Evolutionary conservation across 2,888 invertebrate genomes (phyloP).

Genomic region (Eremobia ochroleuca): DNA sequence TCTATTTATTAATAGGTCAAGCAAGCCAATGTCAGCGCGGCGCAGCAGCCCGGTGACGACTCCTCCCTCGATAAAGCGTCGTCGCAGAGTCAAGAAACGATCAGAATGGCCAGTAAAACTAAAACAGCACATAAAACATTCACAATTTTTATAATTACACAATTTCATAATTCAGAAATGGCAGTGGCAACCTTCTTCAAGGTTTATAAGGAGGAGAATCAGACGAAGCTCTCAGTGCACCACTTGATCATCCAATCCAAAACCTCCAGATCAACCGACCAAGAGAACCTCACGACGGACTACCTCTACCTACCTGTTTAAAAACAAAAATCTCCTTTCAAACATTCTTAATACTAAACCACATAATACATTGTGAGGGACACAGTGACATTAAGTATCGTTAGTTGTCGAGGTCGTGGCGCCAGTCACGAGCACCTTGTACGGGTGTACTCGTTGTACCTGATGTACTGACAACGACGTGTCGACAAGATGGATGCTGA

Average conservation of each 20-base stretch:
- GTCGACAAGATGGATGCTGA: constrained; percentile 55
- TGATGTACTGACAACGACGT: constrained; percentile 53
- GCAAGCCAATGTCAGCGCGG: too few relatives aligned
- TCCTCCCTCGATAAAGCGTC: too few relatives aligned
- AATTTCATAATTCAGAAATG: too few relatives aligned
- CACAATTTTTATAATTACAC: too few relatives aligned
- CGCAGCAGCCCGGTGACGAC: too few relatives aligned
- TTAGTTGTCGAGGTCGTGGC: constrained; percentile 46
- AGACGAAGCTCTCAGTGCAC: not conserved
- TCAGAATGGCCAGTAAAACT: too few relatives aligned
- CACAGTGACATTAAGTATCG: constrained; percentile 57
- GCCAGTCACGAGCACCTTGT: constrained; percentile 50
- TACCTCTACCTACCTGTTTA: not conserved
- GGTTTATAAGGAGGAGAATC: not conserved
- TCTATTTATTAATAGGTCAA: too few relatives aligned
- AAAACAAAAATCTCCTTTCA: constrained; percentile 11
- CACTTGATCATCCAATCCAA: not conserved
- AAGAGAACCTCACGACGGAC: not conserved
- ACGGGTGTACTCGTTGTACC: constrained; percentile 28
- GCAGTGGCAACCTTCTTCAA: not conserved
- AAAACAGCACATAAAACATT: too few relatives aligned
- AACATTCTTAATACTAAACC: constrained; percentile 31
- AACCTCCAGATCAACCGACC: not conserved
- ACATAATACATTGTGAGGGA: constrained; percentile 43
- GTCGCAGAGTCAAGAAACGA: too few relatives aligned